Evolutionary conservation across 1,140 invertebrate species (phyloP).

Genomic region (Zeugodacus cucurbitae): DNA sequence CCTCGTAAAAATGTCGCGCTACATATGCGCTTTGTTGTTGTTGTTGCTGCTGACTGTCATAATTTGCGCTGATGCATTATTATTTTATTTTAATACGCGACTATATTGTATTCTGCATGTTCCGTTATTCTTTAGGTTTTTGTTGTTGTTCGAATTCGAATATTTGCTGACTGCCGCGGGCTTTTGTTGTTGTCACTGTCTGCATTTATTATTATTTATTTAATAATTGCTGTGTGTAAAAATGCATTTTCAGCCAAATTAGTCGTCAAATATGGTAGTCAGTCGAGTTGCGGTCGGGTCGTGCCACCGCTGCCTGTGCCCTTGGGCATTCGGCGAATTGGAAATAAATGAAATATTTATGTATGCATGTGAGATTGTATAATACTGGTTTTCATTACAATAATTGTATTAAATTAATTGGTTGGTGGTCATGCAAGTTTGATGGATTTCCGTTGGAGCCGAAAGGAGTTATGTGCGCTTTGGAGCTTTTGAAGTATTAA

Average conservation of each 20-base stretch:
- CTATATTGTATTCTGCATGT: not conserved
- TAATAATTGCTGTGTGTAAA: slow-evolving; percentile 29
- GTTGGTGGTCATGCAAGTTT: not conserved
- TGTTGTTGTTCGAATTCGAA: not conserved
- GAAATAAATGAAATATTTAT: not conserved
- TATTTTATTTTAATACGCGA: slow-evolving; percentile 38
- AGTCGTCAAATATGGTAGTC: not conserved
- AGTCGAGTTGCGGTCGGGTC: not conserved
- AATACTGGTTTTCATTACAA: not conserved
- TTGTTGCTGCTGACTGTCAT: slow-evolving; percentile 31
- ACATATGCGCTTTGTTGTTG: not conserved
- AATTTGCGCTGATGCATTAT: slow-evolving; percentile 37
- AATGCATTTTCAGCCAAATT: slow-evolving; percentile 38
- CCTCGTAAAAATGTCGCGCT: not conserved
- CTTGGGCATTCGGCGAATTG: not conserved
- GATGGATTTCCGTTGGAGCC: not conserved
- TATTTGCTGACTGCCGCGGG: slow-evolving; percentile 2
- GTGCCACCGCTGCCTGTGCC: not conserved
- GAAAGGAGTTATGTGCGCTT: not conserved
- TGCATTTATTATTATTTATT: slow-evolving; percentile 36
- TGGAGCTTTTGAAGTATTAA: not conserved
- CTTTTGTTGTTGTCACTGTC: slow-evolving; percentile 21
- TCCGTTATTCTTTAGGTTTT: not conserved
- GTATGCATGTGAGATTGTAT: not conserved
- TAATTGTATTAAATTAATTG: slow-evolving; percentile 5